These are phyloP conservation scores for Parapristionchus giblindavisi DNA, from an alignment of 2,888 invertebrate genomes.

Conservation along the genomic window DNA sequence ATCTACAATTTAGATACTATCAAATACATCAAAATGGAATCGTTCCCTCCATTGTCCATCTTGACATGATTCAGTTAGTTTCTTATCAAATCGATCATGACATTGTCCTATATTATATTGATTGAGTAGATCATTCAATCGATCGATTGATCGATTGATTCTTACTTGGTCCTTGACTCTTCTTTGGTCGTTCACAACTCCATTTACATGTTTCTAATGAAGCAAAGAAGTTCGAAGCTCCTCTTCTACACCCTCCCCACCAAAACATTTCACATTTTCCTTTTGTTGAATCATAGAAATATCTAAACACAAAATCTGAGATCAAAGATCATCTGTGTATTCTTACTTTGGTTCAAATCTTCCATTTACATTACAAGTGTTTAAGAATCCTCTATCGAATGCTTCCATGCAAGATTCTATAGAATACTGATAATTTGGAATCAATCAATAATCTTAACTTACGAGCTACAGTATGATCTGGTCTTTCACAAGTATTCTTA, in stretches of 20 bases:
- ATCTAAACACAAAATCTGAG: constrained; percentile 34
- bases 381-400: constrained; percentile 37
- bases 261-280: constrained; percentile 65
- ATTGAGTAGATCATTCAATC: background rate
- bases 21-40: constrained; percentile 56
- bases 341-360: constrained; percentile 29
- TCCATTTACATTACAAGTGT: constrained; percentile 31
- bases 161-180: constrained; percentile 56
- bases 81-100: constrained; percentile 60
- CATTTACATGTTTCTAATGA: constrained; percentile 63
- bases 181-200: constrained; percentile 63
- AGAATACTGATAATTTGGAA: background rate
- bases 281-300: constrained; percentile 59
- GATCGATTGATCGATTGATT: background rate
- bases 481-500: constrained; percentile 33
- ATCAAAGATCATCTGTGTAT: background rate
- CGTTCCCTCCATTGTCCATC: constrained; percentile 60
- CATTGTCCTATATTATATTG: constrained; percentile 48
- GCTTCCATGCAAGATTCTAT: constrained; percentile 39
- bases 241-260: constrained; percentile 60
- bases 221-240: constrained; percentile 62
- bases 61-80: constrained; percentile 61
- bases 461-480: constrained; percentile 29
- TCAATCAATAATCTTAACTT: no score
- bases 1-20: background rate